Percentiles rank a stretch among this genome's conserved stretches.
Conservation (phyloP, 2,113 vertebrate species). For the Alligator sinensis region DNA sequence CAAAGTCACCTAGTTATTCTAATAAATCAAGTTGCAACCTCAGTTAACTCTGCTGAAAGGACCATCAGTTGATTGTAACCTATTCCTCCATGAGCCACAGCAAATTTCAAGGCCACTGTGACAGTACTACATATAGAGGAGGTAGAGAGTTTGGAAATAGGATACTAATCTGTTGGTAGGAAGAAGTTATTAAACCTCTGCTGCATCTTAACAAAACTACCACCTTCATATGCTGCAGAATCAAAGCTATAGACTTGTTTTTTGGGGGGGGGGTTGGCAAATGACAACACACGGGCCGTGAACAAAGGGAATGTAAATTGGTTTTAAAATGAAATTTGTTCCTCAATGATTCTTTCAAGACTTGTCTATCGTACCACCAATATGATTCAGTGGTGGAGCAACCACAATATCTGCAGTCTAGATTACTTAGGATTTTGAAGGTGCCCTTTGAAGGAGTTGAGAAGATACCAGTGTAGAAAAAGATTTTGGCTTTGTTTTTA, state of each 20-base stretch:
- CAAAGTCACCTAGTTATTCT: background rate
- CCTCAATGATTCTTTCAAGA: background rate
- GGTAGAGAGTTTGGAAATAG: too few species aligned
- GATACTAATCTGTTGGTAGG: background rate
- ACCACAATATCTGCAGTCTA: background rate
- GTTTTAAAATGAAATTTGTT: background rate
- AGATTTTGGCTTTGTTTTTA: background rate
- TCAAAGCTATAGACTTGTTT: background rate
- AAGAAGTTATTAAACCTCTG: background rate
- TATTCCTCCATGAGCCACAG: background rate
- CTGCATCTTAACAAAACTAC: background rate
- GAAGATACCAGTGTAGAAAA: background rate
- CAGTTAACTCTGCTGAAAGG: background rate
- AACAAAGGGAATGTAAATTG: background rate
- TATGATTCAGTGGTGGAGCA: background rate
- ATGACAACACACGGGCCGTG: accelerated
- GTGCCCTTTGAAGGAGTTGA: background rate
- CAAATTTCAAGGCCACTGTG: background rate
- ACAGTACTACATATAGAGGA: too few species aligned
- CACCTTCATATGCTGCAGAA: background rate
- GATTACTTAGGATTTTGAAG: background rate
- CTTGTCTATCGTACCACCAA: background rate
- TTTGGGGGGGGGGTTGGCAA: too few species aligned
- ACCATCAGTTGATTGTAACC: background rate
- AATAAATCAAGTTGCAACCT: background rate